Evolutionary conservation across 2,888 invertebrate species (phyloP), one percentile per base, ranked within the genome.

Genomic region (Brachyptera putata): DNA sequence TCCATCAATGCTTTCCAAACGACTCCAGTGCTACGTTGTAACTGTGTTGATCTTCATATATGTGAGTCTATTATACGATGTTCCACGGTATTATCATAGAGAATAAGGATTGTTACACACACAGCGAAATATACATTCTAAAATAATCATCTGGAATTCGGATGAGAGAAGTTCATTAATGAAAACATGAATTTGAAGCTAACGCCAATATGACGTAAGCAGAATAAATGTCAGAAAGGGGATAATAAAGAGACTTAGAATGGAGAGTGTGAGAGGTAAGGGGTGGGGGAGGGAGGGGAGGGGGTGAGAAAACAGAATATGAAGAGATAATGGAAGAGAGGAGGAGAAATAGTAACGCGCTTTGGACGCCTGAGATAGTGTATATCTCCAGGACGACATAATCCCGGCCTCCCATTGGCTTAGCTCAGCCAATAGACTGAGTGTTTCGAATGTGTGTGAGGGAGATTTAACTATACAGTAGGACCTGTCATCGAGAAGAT

Each of bases 361-460:
- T 59, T 56, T 60, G 62, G 60, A 60, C 59, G 62, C 60, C 62
- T 62, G 62, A 62, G 62, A 62, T 62, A 62, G 58, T 30, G 30
- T 30, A 30, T 62, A 60, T 57, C 49, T 16, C 53, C 43, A 50
- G 57, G 57, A 59, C 62, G 56, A 59, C 59, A 60, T 62, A 62
- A 62, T 62, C 62, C 41, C 61, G 61, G 65, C 37, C 61, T 48
- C 49, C 61, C 62, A 62, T 62, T 62, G 60, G 62, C 62, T 60
- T 53, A 62, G 62, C 62, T 62, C 60, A 62, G 60, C 62, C 60
- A 60, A 62, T 62, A 59, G 53, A 53, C 34, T 49, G 53, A 53
- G 62, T 56, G 56, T 56, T 56, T 56, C 37, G 14, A 37, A 37
- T 22, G 34, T n/a, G n/a, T 21, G 37, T 56, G n/a, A 56, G 56